Base-by-base conservation (phyloP, 2,113 vertebrate genomes). In the Oplegnathus fasciatus region DNA sequence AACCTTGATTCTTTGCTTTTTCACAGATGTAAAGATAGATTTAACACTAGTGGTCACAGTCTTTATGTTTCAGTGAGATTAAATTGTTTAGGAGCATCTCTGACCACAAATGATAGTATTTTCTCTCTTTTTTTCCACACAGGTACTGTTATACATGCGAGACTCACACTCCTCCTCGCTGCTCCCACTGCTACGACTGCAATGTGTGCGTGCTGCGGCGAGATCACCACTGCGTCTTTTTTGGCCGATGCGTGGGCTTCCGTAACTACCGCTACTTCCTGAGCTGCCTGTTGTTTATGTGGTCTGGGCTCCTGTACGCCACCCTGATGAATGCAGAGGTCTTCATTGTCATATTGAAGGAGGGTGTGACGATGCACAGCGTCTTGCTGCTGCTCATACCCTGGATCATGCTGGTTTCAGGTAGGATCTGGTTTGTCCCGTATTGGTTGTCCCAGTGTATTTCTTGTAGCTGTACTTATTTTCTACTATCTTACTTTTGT, bases 351-450 rank as follows among this genome's bases (percentile, higher is more conserved):
- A 95, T 97, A 67, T 86, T 98, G 67, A 96, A 91, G 80, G 95
- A 97, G 80, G 97, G 97, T 0, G 82, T 97, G 17, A 96, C 95
- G 0, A 28, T 97, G 48, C 97, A 97, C 89, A 97, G 96, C 0
- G 54, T 97, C 6, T 89, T 97, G 82, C 95, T 97, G 57, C 95
- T 98, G 24, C 82, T 98, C 52, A 91, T 97, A 78, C 97, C 97
- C 52, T 98, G 97, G 97, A 96, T 97, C 88, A 97, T 98, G 97
- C 94, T 97, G 0, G 86, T 98, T n/a, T 97, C 96, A 90, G 97
- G 97, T 98, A 80, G 44, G 13, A 54, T 34, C 40, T 61, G 48
- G 20, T 80, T 75, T 67, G 54, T 79, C 8, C 4, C 9, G 17
- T 28, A 5, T 48, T 8, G 1, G 6, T 32, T 0, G 6, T 77